These are phyloP conservation scores for Avahi laniger DNA, from an alignment of 2,797 vertebrate species.

Conservation along the genomic window DNA sequence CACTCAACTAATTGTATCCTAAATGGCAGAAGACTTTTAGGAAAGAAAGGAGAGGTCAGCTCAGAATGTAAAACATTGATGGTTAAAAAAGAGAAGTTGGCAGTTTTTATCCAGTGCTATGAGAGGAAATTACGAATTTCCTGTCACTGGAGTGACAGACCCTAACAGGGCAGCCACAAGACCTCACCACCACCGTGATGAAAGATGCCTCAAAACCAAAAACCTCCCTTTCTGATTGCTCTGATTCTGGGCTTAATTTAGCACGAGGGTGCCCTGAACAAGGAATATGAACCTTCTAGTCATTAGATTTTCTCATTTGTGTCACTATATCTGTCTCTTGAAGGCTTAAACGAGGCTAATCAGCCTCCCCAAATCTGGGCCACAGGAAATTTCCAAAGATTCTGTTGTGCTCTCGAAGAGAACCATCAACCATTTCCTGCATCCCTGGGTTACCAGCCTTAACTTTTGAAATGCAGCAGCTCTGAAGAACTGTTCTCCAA, in stretches of 20 bases:
- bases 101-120: background rate
- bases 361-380: background rate
- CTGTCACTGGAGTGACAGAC: background rate
- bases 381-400: background rate
- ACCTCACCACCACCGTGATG: background rate
- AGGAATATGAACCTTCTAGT: background rate
- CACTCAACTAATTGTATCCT: background rate
- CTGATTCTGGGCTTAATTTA: background rate
- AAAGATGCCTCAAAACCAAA: slow-evolving; percentile 8
- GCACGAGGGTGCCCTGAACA: background rate
- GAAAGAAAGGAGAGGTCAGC: background rate
- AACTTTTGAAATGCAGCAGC: background rate
- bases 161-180: background rate
- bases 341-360: background rate
- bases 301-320: background rate
- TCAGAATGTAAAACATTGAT: background rate
- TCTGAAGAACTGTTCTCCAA: background rate
- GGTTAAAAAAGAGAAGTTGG: background rate
- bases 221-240: background rate
- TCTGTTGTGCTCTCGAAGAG: background rate
- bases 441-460: background rate
- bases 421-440: background rate
- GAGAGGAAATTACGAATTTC: slow-evolving; percentile 19
- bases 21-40: background rate
- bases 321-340: background rate